Conservation (phyloP, 1,140 invertebrate genomes). For the Cydia amplana region DNA sequence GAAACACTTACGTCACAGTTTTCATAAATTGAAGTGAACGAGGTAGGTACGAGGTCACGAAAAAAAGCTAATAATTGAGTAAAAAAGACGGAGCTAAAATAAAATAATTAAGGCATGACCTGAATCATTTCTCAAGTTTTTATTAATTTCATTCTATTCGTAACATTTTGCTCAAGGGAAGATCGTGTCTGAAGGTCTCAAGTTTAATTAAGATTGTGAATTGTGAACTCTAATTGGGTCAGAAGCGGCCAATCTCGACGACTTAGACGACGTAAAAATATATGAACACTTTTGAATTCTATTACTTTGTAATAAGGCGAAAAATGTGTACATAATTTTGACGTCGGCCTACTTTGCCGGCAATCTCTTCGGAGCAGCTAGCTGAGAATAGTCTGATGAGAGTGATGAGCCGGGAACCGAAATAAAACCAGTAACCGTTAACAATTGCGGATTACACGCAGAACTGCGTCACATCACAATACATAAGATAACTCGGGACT, state of each 20-base stretch:
- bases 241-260: not conserved
- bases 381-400: conserved; percentile 18
- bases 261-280: not conserved
- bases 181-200: not conserved
- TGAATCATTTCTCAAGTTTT: no score
- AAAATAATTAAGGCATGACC: no score
- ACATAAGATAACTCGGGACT: not conserved
- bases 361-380: conserved; percentile 4
- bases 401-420: conserved; percentile 36
- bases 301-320: not conserved
- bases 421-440: conserved; percentile 41
- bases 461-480: not conserved
- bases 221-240: conserved; percentile 1
- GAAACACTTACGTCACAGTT: no score
- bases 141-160: no score
- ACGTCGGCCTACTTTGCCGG: not conserved
- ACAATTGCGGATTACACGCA: conserved; percentile 31
- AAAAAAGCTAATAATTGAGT: no score
- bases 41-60: no score
- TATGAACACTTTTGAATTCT: not conserved
- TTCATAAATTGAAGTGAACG: no score
- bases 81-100: no score
- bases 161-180: not conserved
- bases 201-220: not conserved
- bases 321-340: not conserved